These are phyloP conservation scores for Venustoraphidia nigricollis DNA, from an alignment of 2,888 invertebrate species.

Conservation along the genomic window DNA sequence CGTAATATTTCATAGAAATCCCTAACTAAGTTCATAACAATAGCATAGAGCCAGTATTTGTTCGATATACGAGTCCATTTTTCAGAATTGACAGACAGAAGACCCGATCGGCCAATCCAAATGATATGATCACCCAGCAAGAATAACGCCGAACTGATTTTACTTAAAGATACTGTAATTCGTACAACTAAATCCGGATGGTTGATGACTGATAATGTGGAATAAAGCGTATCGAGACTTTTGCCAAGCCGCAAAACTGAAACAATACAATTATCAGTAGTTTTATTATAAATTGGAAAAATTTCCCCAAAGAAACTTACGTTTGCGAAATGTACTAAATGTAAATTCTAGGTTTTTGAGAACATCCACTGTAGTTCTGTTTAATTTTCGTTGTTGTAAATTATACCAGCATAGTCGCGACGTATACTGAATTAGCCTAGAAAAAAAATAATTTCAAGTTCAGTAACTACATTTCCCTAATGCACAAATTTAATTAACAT, in stretches of 20 bases:
- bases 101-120: conserved; percentile 66
- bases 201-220: conserved; percentile 52
- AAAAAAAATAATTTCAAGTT: conserved; percentile 15
- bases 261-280: conserved; percentile 18
- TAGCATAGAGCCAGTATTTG: conserved; percentile 73
- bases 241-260: conserved; percentile 75
- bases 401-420: conserved; percentile 69
- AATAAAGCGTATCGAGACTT: conserved; percentile 66
- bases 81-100: conserved; percentile 47
- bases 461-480: too few species aligned
- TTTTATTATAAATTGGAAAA: not conserved
- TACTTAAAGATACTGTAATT: conserved; percentile 58
- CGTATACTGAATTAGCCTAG: conserved; percentile 70
- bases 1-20: conserved; percentile 72
- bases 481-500: too few species aligned
- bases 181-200: conserved; percentile 56
- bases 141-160: conserved; percentile 63
- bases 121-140: conserved; percentile 75
- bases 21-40: conserved; percentile 61
- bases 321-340: conserved; percentile 72
- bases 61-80: conserved; percentile 62
- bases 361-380: conserved; percentile 50
- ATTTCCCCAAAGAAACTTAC: conserved; percentile 33
- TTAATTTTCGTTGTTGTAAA: conserved; percentile 35
- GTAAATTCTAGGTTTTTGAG: conserved; percentile 70